Percentiles rank a stretch among this genome's conserved stretches.
These are phyloP conservation scores for Potamilus streckersoni DNA, from an alignment of 1,140 invertebrate species.

Conservation along the genomic window DNA sequence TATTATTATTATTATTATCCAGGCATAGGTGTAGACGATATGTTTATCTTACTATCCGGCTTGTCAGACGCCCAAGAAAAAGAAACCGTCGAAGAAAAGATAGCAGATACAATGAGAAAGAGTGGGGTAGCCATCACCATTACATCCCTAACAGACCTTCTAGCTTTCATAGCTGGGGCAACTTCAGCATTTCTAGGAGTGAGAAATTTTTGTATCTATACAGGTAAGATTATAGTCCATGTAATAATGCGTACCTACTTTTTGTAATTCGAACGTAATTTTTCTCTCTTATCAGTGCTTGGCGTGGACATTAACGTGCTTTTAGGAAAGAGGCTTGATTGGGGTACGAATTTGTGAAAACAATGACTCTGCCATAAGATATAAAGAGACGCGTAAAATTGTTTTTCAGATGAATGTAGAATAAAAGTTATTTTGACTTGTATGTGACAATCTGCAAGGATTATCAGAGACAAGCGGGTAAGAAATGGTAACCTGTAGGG, in stretches of 20 bases:
- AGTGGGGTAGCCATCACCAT: constrained; percentile 98
- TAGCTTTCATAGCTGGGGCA: constrained; percentile 94
- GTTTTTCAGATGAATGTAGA: not conserved
- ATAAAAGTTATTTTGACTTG: too few relatives aligned
- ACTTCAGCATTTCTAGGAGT: constrained; percentile 94
- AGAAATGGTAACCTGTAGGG: too few relatives aligned
- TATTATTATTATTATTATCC: constrained; percentile 11
- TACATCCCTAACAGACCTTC: constrained; percentile 94
- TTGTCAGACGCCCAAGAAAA: constrained; percentile 1
- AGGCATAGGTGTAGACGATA: constrained; percentile 96
- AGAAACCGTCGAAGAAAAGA: constrained; percentile 79
- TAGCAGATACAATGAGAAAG: constrained; percentile 88
- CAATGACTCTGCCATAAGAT: too few relatives aligned
- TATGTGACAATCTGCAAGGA: too few relatives aligned
- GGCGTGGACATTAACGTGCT: not conserved
- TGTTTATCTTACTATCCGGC: constrained; percentile 93
- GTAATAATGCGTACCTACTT: not conserved
- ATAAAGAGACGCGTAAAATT: not conserved
- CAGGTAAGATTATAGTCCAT: constrained; percentile 72
- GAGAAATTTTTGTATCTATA: constrained; percentile 96
- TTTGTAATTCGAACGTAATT: not conserved
- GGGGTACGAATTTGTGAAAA: too few relatives aligned
- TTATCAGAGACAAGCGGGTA: too few relatives aligned
- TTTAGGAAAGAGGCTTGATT: not conserved
- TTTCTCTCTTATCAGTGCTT: not conserved